These are phyloP conservation scores for Manis pentadactyla DNA, from an alignment of 2,797 vertebrate genomes.

Conservation along the genomic window DNA sequence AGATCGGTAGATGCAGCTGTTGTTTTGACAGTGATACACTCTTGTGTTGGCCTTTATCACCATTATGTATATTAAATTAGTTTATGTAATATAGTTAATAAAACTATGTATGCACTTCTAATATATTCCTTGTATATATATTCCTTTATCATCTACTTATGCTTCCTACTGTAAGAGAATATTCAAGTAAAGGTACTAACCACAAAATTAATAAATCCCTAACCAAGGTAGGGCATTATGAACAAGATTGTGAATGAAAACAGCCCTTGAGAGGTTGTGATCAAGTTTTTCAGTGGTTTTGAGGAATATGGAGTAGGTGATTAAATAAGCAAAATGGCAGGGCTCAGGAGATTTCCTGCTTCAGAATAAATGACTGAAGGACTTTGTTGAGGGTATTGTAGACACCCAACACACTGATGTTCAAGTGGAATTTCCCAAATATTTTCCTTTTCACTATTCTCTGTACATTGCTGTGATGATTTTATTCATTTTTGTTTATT, in stretches of 20 bases:
- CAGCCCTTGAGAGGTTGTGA: neutral
- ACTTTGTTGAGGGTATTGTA: neutral
- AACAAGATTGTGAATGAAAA: neutral
- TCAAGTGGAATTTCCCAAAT: neutral
- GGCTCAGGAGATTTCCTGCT: neutral
- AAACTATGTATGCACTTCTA: neutral
- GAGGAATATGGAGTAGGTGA: neutral
- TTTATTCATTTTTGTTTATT: slow-evolving; percentile 65
- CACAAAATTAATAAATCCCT: neutral
- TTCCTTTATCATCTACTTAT: neutral
- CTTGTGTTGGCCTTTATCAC: neutral
- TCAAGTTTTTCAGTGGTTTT: neutral
- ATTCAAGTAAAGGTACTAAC: neutral
- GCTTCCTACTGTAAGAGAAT: neutral
- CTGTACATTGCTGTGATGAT: slow-evolving; percentile 29
- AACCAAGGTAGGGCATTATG: neutral
- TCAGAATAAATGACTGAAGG: neutral
- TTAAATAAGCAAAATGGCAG: neutral
- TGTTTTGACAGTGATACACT: neutral
- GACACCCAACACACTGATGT: neutral
- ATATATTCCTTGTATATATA: neutral
- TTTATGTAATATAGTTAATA: neutral
- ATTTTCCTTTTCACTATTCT: slow-evolving; percentile 26
- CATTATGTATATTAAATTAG: neutral
- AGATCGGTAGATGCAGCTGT: neutral